A percentile compares a stretch with the other conserved stretches of the same genome.
These are phyloP conservation scores for Megaceryle torquata DNA, from an alignment of 2,113 vertebrate genomes.

Conservation along the genomic window DNA sequence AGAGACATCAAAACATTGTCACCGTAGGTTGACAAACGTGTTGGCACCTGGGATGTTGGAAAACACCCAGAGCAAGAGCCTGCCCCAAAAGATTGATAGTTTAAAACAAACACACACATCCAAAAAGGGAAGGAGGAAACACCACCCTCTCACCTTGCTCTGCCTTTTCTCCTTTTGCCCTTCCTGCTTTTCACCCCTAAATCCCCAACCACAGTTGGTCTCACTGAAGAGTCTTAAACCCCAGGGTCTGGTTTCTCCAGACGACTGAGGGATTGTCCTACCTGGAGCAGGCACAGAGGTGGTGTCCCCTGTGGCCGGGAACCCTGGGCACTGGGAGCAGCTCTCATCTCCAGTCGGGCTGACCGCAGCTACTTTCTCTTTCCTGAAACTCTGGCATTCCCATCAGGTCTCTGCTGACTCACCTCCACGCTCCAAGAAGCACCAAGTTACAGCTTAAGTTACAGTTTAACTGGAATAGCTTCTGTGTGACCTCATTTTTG, in stretches of 20 bases:
- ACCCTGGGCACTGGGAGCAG: neutral
- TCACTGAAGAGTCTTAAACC: neutral
- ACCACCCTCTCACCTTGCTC: neutral
- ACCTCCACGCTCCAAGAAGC: neutral
- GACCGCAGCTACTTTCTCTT: neutral
- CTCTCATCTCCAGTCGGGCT: neutral
- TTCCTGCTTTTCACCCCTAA: neutral
- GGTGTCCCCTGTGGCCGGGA: neutral
- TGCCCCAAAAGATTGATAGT: rapidly evolving
- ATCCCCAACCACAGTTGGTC: neutral
- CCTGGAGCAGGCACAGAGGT: neutral
- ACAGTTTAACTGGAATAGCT: neutral
- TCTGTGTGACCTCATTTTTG: neutral
- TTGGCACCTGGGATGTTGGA: rapidly evolving
- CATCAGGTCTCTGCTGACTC: rapidly evolving
- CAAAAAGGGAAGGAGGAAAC: neutral
- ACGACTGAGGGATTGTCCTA: neutral
- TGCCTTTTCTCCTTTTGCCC: neutral
- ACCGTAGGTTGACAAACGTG: neutral
- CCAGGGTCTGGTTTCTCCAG: neutral
- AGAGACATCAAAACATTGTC: neutral
- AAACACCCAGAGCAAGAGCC: neutral
- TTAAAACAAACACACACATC: neutral
- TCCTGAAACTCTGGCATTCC: neutral
- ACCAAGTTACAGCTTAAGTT: neutral